These are phyloP conservation scores for Tursiops truncatus DNA, from an alignment of 2,113 vertebrate genomes.

Conservation along the genomic window DNA sequence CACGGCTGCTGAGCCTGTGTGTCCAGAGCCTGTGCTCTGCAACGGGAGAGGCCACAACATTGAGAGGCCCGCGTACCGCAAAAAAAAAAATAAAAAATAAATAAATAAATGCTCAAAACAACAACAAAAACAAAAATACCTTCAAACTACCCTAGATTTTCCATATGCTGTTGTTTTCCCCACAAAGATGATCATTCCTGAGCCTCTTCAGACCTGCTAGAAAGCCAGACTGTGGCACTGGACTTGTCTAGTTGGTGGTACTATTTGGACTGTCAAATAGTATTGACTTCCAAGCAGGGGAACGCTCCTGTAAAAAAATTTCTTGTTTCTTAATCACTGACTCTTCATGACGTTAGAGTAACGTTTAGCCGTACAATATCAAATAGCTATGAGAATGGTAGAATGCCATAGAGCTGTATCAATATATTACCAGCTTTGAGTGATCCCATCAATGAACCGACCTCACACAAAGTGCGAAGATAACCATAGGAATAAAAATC, in stretches of 20 bases:
- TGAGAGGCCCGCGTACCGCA: no score
- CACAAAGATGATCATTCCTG: not conserved
- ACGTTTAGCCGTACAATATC: not conserved
- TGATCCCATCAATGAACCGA: not conserved
- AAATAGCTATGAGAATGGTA: not conserved
- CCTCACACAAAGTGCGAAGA: not conserved
- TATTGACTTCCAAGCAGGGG: not conserved
- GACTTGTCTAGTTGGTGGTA: not conserved
- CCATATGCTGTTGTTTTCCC: not conserved
- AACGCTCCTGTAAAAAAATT: not conserved
- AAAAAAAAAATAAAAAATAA: no score
- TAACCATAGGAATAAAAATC: not conserved
- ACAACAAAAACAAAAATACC: not conserved
- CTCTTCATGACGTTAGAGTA: not conserved
- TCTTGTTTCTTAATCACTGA: not conserved
- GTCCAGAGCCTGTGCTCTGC: no score
- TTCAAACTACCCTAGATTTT: not conserved
- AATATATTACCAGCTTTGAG: not conserved
- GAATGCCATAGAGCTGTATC: not conserved
- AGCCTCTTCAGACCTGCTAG: not conserved
- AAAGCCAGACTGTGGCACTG: not conserved
- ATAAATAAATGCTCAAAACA: not conserved
- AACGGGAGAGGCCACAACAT: no score
- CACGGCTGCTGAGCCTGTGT: no score
- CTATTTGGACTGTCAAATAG: not conserved